phyloP scores from a whole-genome alignment of 2,797 vertebrate species.

The Champsocephalus esox region DNA sequence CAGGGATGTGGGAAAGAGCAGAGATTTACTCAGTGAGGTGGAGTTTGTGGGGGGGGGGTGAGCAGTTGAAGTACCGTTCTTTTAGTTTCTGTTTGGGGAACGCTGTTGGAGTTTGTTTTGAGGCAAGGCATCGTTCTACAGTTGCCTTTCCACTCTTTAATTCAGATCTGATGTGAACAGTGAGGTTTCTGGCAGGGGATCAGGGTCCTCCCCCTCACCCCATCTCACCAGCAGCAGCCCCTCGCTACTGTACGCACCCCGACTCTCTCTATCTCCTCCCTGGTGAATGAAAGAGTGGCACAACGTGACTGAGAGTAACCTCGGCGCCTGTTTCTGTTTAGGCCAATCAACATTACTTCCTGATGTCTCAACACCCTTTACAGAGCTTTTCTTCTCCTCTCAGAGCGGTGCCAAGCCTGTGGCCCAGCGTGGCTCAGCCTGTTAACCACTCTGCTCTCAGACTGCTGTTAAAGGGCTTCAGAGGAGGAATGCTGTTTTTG shows the following conservation, averaged over 20 bases:
- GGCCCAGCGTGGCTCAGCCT: slow-evolving; percentile 37
- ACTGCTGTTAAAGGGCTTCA: slow-evolving; percentile 20
- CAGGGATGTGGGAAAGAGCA: slow-evolving; percentile 47
- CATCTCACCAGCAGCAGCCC: slow-evolving; percentile 38
- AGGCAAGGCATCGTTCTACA: not conserved
- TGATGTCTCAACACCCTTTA: slow-evolving; percentile 40
- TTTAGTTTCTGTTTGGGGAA: slow-evolving; percentile 8
- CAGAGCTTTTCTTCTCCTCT: slow-evolving; percentile 54
- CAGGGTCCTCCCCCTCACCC: slow-evolving; percentile 42
- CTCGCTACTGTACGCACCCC: slow-evolving; percentile 50
- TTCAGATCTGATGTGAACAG: slow-evolving; percentile 48
- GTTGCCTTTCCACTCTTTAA: slow-evolving; percentile 4
- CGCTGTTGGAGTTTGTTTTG: not conserved
- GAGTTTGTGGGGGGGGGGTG: slow-evolving; percentile 17
- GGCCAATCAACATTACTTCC: slow-evolving; percentile 70
- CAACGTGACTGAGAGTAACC: slow-evolving; percentile 75
- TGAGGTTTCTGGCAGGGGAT: slow-evolving; percentile 37
- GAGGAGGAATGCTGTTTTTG: not conserved
- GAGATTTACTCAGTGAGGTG: slow-evolving; percentile 48
- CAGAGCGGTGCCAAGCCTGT: slow-evolving; percentile 52
- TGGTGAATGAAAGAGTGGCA: slow-evolving; percentile 47
- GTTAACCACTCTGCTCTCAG: slow-evolving; percentile 22
- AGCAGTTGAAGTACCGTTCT: slow-evolving; percentile 1
- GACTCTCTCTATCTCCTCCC: slow-evolving; percentile 7
- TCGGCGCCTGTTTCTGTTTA: slow-evolving; percentile 56